Evolutionary conservation across 1,140 invertebrate species (phyloP).

Genomic region (Pinna nobilis): DNA sequence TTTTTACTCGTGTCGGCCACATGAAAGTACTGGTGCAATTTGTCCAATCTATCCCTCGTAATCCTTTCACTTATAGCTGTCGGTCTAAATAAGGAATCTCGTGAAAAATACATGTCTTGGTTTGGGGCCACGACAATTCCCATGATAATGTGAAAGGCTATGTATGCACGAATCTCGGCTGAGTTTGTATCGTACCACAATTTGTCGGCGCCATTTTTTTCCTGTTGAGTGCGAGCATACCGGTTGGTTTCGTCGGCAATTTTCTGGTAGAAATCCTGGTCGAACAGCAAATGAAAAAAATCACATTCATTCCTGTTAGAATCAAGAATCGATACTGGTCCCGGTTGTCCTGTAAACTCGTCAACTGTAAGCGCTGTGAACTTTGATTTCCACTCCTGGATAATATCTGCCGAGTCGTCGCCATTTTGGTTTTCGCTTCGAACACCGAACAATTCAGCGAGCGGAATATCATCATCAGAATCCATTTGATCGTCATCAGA

Average conservation of each 20-base stretch:
- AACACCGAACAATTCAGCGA: too few relatives aligned
- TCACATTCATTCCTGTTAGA: not conserved
- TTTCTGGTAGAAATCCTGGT: too few relatives aligned
- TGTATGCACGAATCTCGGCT: conserved; percentile 13
- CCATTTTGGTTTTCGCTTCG: too few relatives aligned
- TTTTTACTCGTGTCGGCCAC: conserved; percentile 18
- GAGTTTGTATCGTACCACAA: conserved; percentile 14
- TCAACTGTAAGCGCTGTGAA: too few relatives aligned
- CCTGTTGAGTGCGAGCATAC: conserved; percentile 26
- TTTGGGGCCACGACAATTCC: conserved; percentile 33
- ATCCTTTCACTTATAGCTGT: conserved; percentile 32
- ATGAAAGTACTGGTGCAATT: conserved; percentile 52
- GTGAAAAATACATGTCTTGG: conserved; percentile 31
- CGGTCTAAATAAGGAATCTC: conserved; percentile 27
- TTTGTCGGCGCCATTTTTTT: conserved; percentile 9
- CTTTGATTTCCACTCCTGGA: too few relatives aligned
- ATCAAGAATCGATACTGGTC: not conserved
- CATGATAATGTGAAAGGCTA: conserved; percentile 31
- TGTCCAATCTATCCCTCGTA: conserved; percentile 34
- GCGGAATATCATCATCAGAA: too few relatives aligned
- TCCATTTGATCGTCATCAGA: too few relatives aligned
- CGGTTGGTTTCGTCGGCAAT: too few relatives aligned
- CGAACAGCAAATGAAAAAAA: not conserved
- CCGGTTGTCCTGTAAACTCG: not conserved
- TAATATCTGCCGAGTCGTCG: too few relatives aligned